Percentiles rank a stretch among this genome's conserved stretches.
Evolutionary conservation across 2,113 vertebrate species (phyloP).

Genomic region (Emydocephalus ijimae): DNA sequence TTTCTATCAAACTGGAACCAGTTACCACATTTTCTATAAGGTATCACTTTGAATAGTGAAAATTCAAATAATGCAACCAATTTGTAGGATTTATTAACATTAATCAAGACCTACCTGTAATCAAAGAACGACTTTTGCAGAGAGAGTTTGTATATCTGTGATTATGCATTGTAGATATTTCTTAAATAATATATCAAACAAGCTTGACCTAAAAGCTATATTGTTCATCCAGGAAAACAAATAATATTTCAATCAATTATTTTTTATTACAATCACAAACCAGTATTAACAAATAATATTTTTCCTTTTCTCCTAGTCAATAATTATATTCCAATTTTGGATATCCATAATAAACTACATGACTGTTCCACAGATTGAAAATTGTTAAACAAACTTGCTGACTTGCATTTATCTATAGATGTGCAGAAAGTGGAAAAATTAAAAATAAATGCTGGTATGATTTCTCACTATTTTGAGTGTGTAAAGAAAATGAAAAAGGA

Average conservation of each 20-base stretch:
- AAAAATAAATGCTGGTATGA: neutral
- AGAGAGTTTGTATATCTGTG: neutral
- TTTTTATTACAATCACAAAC: neutral
- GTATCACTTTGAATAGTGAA: neutral
- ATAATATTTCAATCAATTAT: neutral
- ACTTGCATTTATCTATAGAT: neutral
- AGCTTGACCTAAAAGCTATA: neutral
- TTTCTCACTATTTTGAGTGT: neutral
- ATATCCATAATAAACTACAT: neutral
- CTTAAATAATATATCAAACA: neutral
- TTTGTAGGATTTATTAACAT: neutral
- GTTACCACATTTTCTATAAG: neutral
- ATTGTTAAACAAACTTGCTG: neutral
- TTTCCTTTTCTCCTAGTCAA: neutral
- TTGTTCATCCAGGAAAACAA: neutral
- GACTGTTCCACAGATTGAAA: neutral
- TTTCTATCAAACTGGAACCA: neutral
- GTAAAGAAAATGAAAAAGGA: neutral
- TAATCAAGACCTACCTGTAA: neutral
- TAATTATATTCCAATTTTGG: neutral
- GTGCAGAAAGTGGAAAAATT: neutral
- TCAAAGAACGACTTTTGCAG: neutral
- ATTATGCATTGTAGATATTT: neutral
- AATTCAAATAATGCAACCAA: neutral
- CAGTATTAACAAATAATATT: neutral